Evolutionary conservation across 1,140 invertebrate species (phyloP).

Genomic region (Mylabris phalerata): DNA sequence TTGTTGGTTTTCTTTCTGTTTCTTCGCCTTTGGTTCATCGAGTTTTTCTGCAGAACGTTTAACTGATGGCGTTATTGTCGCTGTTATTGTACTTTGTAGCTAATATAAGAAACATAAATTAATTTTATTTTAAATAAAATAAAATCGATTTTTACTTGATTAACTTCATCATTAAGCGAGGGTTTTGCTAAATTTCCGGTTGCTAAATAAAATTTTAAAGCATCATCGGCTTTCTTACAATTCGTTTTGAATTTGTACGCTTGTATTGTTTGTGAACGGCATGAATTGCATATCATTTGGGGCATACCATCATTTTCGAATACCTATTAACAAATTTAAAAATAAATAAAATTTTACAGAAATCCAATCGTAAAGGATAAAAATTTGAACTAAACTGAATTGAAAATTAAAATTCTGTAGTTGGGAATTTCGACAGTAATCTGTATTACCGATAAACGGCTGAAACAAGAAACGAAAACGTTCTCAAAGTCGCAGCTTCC

Average conservation of each 20-base stretch:
- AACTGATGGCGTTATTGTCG: too few relatives aligned
- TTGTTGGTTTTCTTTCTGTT: too few relatives aligned
- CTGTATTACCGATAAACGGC: too few relatives aligned
- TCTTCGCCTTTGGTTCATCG: too few relatives aligned
- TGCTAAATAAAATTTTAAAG: slow-evolving; percentile 56
- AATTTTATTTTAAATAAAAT: background rate
- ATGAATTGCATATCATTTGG: slow-evolving; percentile 58
- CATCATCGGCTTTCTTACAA: slow-evolving; percentile 64
- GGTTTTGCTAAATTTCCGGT: slow-evolving; percentile 55
- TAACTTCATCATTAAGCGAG: background rate
- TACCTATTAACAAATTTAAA: slow-evolving; percentile 47
- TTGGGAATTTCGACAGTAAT: too few relatives aligned
- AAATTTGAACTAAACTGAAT: too few relatives aligned
- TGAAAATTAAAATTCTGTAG: too few relatives aligned
- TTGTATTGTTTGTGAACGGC: slow-evolving; percentile 57
- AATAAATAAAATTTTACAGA: background rate
- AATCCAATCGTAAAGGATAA: background rate
- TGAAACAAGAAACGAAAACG: too few relatives aligned
- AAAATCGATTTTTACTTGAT: background rate
- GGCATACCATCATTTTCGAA: slow-evolving; percentile 68
- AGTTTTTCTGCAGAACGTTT: too few relatives aligned
- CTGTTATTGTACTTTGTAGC: background rate
- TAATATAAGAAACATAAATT: background rate
- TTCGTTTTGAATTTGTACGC: slow-evolving; percentile 67
- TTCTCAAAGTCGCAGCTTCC: too few relatives aligned